A percentile compares a stretch with the other conserved stretches of the same genome.
Conservation (phyloP, 2,888 invertebrate genomes). For the Drosophila melanosoma region DNA sequence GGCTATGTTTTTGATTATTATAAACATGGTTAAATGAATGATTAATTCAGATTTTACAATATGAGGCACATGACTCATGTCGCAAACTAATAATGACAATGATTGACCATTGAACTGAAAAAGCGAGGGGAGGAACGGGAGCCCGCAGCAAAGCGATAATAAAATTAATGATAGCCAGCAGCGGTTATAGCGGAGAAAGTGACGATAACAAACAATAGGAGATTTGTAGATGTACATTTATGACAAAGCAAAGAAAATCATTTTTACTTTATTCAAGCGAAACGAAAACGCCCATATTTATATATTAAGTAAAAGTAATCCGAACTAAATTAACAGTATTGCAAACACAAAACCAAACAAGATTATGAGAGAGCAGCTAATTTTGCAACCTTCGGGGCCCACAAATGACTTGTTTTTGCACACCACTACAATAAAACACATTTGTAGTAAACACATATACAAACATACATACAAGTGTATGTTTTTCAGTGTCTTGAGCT, state of each 20-base stretch:
- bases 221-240: slow-evolving; percentile 12
- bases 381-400: slow-evolving; percentile 21
- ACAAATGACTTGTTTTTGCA: slow-evolving; percentile 71
- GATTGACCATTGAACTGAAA: slow-evolving; percentile 43
- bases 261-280: not conserved
- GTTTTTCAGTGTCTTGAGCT: slow-evolving; percentile 60
- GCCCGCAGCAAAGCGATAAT: slow-evolving; percentile 66
- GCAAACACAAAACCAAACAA: slow-evolving; percentile 27
- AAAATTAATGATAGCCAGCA: slow-evolving; percentile 41
- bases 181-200: slow-evolving; percentile 57
- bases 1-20: not conserved
- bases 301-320: slow-evolving; percentile 19
- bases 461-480: slow-evolving; percentile 25
- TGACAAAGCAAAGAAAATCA: slow-evolving; percentile 25
- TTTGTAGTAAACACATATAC: not conserved
- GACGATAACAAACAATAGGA: slow-evolving; percentile 43
- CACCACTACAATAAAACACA: slow-evolving; percentile 47
- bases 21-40: slow-evolving; percentile 21
- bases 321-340: slow-evolving; percentile 21
- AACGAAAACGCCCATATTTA: slow-evolving; percentile 57
- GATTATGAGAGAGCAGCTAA: slow-evolving; percentile 25
- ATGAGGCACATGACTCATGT: slow-evolving; percentile 40
- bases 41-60: slow-evolving; percentile 32
- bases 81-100: slow-evolving; percentile 48
- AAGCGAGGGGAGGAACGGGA: slow-evolving; percentile 13